A percentile compares a stretch with the other conserved stretches of the same genome.
phyloP scores from a whole-genome alignment of 2,888 invertebrate genomes.

The Drosophila infuscata region DNA sequence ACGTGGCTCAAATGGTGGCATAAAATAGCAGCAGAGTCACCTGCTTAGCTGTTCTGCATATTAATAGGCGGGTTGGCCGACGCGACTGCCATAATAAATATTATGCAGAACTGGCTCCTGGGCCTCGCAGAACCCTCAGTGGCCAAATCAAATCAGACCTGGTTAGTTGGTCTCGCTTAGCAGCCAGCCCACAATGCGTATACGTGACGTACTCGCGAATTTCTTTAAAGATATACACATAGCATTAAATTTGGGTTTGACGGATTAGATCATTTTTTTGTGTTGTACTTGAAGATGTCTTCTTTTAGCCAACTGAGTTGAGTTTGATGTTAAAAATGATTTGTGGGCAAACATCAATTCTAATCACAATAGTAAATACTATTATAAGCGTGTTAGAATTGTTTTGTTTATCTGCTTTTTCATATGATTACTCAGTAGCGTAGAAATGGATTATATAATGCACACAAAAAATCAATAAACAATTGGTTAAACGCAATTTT shows the following conservation, averaged over 20 bases:
- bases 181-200: slow-evolving; percentile 45
- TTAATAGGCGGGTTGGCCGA: slow-evolving; percentile 62
- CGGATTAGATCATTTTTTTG: neutral
- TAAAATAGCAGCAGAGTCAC: slow-evolving; percentile 75
- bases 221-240: slow-evolving; percentile 7
- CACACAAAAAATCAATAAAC: neutral
- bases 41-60: slow-evolving; percentile 71
- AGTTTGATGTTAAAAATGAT: neutral
- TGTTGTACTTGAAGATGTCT: neutral
- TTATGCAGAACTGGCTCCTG: slow-evolving; percentile 34
- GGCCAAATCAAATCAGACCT: slow-evolving; percentile 14
- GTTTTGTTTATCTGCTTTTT: neutral
- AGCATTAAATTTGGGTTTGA: slow-evolving; percentile 18
- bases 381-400: neutral
- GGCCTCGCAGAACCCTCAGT: slow-evolving; percentile 9
- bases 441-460: slow-evolving; percentile 2
- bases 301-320: neutral
- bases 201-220: slow-evolving; percentile 38
- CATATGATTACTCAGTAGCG: neutral
- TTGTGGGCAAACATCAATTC: neutral
- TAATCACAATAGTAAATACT: neutral
- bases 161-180: slow-evolving; percentile 39
- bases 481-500: slow-evolving; percentile 33
- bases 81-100: slow-evolving; percentile 69
- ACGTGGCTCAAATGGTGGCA: slow-evolving; percentile 76